A percentile compares a stretch with the other conserved stretches of the same genome.
phyloP scores from a whole-genome alignment of 2,113 vertebrate species.

The Clinocottus analis region DNA sequence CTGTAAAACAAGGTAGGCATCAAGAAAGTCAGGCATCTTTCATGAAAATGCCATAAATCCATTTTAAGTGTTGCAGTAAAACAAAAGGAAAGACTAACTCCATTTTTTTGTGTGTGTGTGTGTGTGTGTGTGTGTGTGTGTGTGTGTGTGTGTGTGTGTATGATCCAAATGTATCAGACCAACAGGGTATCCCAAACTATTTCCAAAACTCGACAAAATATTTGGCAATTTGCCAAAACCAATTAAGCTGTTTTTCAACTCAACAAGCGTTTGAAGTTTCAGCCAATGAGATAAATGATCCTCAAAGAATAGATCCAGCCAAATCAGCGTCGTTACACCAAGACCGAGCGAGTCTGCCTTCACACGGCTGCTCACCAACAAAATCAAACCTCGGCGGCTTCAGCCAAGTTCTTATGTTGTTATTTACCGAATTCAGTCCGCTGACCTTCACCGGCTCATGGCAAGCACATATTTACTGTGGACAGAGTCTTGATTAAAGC shows the following conservation, averaged over 20 bases:
- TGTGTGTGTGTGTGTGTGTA: neutral
- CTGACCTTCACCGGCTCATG: slow-evolving; percentile 36
- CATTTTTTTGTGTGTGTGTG: no score
- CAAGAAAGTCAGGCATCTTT: slow-evolving; percentile 29
- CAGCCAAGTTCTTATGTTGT: slow-evolving; percentile 13
- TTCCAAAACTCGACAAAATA: neutral
- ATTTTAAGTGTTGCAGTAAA: slow-evolving; percentile 43
- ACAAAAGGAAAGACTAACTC: slow-evolving; percentile 11
- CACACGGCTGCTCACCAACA: slow-evolving; percentile 25
- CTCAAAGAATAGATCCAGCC: neutral
- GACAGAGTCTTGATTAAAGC: slow-evolving; percentile 29
- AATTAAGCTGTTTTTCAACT: neutral
- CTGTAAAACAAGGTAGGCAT: slow-evolving; percentile 41
- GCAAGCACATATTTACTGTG: slow-evolving; percentile 28
- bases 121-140: no score
- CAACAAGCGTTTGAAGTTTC: neutral
- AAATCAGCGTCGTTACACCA: neutral
- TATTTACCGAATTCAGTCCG: slow-evolving; percentile 49
- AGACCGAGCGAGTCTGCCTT: neutral
- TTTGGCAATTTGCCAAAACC: neutral
- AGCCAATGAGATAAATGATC: neutral
- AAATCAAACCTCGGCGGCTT: slow-evolving; percentile 4
- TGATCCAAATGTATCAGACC: neutral
- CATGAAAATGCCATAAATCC: slow-evolving; percentile 42
- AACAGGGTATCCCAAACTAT: neutral